A percentile compares a stretch with the other conserved stretches of the same genome.
These are phyloP conservation scores for Agrotis ipsilon DNA, from an alignment of 2,888 invertebrate genomes.

Conservation along the genomic window DNA sequence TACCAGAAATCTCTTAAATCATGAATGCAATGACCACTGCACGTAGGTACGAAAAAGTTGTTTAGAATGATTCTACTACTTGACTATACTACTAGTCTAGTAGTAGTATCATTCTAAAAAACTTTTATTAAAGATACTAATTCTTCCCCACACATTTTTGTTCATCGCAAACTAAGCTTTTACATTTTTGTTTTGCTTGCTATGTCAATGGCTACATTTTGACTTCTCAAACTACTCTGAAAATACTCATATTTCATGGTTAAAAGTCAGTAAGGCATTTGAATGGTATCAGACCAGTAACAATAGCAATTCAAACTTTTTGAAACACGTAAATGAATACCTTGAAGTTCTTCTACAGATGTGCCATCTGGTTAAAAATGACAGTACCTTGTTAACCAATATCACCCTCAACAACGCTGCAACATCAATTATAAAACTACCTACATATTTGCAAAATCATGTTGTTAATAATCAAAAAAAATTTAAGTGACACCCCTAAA, in stretches of 20 bases:
- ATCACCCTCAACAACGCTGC: background rate
- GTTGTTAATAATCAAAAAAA: slow-evolving; percentile 30
- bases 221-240: background rate
- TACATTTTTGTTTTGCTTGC: too few relatives aligned
- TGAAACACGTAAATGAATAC: background rate
- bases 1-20: too few relatives aligned
- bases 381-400: background rate
- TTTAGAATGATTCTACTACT: too few relatives aligned
- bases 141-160: too few relatives aligned
- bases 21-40: too few relatives aligned
- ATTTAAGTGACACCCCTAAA: slow-evolving; percentile 45
- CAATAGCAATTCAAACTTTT: too few relatives aligned
- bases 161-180: too few relatives aligned
- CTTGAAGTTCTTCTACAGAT: too few relatives aligned
- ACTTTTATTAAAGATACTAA: too few relatives aligned
- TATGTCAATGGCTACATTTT: background rate
- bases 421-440: slow-evolving; percentile 23
- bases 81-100: too few relatives aligned
- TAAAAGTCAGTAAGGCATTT: background rate
- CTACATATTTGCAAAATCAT: slow-evolving; percentile 43
- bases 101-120: too few relatives aligned
- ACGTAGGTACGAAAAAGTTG: too few relatives aligned
- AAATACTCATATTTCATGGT: background rate
- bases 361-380: background rate
- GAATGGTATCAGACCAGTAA: background rate